A percentile compares a stretch with the other conserved stretches of the same genome.
Conservation (phyloP, 1,140 invertebrate species). For the Drosophila aff. region DNA sequence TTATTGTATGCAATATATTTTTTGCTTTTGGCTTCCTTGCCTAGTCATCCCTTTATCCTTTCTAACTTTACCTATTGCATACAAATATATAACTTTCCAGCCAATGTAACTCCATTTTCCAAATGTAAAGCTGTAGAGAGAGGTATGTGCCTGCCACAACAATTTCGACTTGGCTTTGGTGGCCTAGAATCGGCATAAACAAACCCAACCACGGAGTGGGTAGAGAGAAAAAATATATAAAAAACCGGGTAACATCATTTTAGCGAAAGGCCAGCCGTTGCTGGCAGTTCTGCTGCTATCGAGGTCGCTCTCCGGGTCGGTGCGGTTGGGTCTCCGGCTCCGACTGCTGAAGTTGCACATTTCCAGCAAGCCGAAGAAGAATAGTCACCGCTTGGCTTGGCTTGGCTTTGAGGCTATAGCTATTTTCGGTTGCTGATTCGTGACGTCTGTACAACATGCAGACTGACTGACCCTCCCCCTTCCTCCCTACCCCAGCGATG, state of each 20-base stretch:
- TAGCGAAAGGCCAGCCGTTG: conserved; percentile 44
- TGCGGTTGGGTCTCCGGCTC: conserved; percentile 27
- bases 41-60: not conserved
- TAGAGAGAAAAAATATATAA: conserved; percentile 27
- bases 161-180: conserved; percentile 36
- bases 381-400: conserved; percentile 37
- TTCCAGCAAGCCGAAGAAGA: conserved; percentile 30
- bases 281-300: conserved; percentile 55
- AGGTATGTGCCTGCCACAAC: conserved; percentile 66
- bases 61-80: too few relatives aligned
- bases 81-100: not conserved
- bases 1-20: not conserved
- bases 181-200: conserved; percentile 78
- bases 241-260: conserved; percentile 79
- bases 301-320: conserved; percentile 62
- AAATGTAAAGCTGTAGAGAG: not conserved
- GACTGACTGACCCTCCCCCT: conserved; percentile 67
- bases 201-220: conserved; percentile 45
- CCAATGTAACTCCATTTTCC: not conserved
- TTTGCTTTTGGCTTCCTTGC: too few relatives aligned
- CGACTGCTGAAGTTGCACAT: conserved; percentile 74
- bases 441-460: conserved; percentile 69
- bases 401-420: conserved; percentile 28
- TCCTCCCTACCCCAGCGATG: conserved; percentile 27
- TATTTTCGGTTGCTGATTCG: conserved; percentile 55